phyloP scores from a whole-genome alignment of 2,113 vertebrate species.

The Apistogramma diplotaenia region DNA sequence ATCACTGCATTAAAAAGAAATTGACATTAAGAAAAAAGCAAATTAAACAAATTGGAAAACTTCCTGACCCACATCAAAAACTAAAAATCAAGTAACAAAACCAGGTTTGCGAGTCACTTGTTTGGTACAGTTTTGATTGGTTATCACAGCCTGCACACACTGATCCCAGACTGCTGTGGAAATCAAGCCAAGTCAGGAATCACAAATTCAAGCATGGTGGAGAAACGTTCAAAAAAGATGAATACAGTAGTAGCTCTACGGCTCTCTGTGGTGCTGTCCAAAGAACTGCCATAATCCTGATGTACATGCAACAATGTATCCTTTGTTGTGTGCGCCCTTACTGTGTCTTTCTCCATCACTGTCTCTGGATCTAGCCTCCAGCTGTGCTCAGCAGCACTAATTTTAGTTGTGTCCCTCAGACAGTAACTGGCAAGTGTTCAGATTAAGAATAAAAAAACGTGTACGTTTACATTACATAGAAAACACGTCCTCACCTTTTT shows the following conservation, averaged over 20 bases:
- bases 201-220: neutral
- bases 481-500: constrained; percentile 84
- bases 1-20: no score
- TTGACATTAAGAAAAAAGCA: no score
- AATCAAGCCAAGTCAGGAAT: neutral
- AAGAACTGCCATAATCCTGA: neutral
- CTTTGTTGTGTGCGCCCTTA: neutral
- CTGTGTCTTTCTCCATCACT: neutral
- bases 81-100: no score
- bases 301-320: neutral
- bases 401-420: neutral
- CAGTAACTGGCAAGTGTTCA: neutral
- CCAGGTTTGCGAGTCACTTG: no score
- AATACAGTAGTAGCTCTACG: accelerated
- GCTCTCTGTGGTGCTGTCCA: neutral
- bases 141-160: no score
- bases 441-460: neutral
- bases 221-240: neutral
- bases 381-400: neutral
- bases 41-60: no score
- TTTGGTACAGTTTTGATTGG: no score
- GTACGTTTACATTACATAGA: neutral
- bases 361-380: neutral
- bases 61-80: no score
- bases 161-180: no score